Evolutionary conservation across 1,140 invertebrate species (phyloP).

Genomic region (Solenopsis invicta): DNA sequence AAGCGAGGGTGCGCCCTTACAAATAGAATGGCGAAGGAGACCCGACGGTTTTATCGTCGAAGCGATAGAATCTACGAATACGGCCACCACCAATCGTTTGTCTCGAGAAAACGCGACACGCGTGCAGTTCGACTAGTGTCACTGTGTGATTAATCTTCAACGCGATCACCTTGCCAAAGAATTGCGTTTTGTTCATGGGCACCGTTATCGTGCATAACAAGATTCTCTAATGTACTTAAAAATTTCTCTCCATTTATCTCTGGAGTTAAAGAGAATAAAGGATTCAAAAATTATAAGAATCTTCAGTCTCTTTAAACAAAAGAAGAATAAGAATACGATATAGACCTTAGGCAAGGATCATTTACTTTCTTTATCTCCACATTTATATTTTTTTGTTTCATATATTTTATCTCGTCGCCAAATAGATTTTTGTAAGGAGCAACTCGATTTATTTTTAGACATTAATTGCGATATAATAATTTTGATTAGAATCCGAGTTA

Average conservation of each 20-base stretch:
- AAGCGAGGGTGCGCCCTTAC: slow-evolving; percentile 65
- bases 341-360: too few relatives aligned
- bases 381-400: too few relatives aligned
- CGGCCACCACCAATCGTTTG: slow-evolving; percentile 69
- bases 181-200: slow-evolving; percentile 1
- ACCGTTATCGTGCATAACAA: slow-evolving; percentile 12
- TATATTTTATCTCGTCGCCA: too few relatives aligned
- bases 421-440: too few relatives aligned
- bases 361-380: too few relatives aligned
- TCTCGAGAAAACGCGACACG: slow-evolving; percentile 72
- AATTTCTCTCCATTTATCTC: not conserved
- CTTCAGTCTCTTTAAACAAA: not conserved
- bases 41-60: slow-evolving; percentile 68
- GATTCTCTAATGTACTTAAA: not conserved
- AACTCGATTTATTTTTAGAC: too few relatives aligned
- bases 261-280: not conserved
- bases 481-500: too few relatives aligned
- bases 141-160: slow-evolving; percentile 67
- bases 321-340: not conserved
- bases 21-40: slow-evolving; percentile 72
- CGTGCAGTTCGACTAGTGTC: slow-evolving; percentile 38
- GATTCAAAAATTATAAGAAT: not conserved
- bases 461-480: too few relatives aligned
- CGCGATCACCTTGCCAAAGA: not conserved
- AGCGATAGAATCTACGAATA: slow-evolving; percentile 73